phyloP scores from a whole-genome alignment of 2,888 invertebrate species.

The Troglohyphantes excavatus region DNA sequence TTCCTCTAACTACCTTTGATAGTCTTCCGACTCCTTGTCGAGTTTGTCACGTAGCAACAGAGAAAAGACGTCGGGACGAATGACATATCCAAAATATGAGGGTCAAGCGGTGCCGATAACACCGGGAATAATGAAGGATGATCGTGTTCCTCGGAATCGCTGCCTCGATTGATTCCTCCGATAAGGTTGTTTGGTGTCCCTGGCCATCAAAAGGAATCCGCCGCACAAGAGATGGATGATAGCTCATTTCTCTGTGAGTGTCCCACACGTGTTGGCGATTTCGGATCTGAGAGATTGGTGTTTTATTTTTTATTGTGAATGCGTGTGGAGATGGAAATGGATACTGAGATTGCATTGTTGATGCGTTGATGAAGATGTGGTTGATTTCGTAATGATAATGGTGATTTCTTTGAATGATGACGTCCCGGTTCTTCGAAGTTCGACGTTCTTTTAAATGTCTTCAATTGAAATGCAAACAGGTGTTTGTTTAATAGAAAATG shows the following conservation, averaged over 20 bases:
- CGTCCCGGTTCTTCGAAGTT: no score
- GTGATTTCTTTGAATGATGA: no score
- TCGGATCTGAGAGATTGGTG: neutral
- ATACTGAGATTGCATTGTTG: no score
- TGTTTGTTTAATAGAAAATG: no score
- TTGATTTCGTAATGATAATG: no score
- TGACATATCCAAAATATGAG: no score
- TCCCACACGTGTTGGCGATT: neutral
- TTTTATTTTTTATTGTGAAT: neutral
- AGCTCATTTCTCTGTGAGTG: neutral
- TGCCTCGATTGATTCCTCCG: neutral
- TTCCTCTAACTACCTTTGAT: no score
- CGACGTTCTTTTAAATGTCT: no score
- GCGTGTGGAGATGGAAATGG: neutral
- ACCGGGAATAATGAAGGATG: neutral
- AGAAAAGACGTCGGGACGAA: no score
- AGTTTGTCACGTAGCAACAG: neutral
- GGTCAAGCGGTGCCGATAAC: neutral
- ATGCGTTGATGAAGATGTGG: no score
- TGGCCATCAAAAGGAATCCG: neutral
- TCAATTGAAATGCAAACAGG: no score
- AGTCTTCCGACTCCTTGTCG: neutral
- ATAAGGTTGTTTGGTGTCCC: neutral
- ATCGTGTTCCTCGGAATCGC: neutral
- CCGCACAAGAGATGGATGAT: neutral